Evolutionary conservation across 1,140 invertebrate species (phyloP).

Genomic region (Yoshiicerus persimilis): DNA sequence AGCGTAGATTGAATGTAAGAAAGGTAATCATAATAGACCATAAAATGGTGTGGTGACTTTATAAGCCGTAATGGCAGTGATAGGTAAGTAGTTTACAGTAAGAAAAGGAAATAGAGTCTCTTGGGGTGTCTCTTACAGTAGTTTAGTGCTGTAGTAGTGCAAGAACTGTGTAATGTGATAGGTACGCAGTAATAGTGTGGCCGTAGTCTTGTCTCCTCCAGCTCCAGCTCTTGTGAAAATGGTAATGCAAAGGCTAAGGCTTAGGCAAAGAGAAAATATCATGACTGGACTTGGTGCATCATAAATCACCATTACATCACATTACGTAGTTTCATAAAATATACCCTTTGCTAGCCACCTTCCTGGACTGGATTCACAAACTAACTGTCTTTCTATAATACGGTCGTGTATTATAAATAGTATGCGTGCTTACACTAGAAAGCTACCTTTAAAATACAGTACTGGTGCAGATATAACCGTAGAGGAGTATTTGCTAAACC

Average conservation of each 20-base stretch:
- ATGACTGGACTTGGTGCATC: neutral
- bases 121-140: neutral
- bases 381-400: neutral
- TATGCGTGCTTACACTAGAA: too few species aligned
- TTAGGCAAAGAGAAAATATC: neutral
- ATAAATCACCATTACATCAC: constrained; percentile 22
- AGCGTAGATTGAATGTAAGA: neutral
- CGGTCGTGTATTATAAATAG: neutral
- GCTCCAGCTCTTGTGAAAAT: too few species aligned
- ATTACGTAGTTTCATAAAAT: constrained; percentile 11
- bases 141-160: neutral
- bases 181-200: neutral
- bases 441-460: neutral
- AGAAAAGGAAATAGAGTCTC: neutral
- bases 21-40: constrained; percentile 2
- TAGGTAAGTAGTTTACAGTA: neutral
- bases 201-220: neutral
- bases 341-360: neutral
- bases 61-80: neutral
- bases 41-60: neutral
- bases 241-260: neutral
- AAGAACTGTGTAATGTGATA: neutral
- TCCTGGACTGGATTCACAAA: too few species aligned
- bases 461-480: too few species aligned
- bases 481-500: too few species aligned